Base-by-base conservation (phyloP, 1,140 invertebrate genomes). In the Tribolium castaneum region DNA sequence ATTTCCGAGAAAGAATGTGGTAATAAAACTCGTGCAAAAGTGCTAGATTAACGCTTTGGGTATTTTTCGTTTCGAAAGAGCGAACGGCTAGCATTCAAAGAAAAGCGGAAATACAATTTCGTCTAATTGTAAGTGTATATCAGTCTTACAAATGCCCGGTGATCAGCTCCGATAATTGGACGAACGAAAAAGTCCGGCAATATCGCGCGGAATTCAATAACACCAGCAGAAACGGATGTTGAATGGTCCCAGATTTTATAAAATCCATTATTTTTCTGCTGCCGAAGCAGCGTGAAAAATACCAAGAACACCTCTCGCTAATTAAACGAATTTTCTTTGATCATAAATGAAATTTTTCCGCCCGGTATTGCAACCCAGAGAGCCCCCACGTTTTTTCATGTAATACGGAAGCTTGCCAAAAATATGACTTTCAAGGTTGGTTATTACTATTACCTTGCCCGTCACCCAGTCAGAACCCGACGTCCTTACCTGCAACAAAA, bases 401-500 rank as follows among this genome's bases (percentile, higher is more conserved):
- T 9, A 52, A 73, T 54, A 73, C 71, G 71, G 71, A 73, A 73
- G 34, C 52, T 25, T 54, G 50, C 70, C 70, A 72, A 72, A 70
- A 72, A 25, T 72, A 70, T 70, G 13, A 22, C 25, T 25, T 50
- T 52, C 71, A 73, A 73, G 71, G 71, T 14, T 54, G 13, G 25
- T 72, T 72, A 45, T 72, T 50, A 16, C 16, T 70, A 39, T 50
- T 50, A 72, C 39, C 39, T 73, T 30, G 71, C 71, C 71, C 59
- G 49, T 73, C 50, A 73, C 71, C 39, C 71, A 45, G 19, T 22
- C 49, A 35, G 50, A 73, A 73, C 52, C 52, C 9, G 52, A 34
- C 52, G 25, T 35, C 30, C 71, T 73, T 52, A 73, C 71, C 71
- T 73, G 71, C 49, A 73, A 73, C 50, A 72, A 66, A 66, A 66